These are phyloP conservation scores for Agrochola circellaris DNA, from an alignment of 2,888 invertebrate genomes.

Conservation along the genomic window DNA sequence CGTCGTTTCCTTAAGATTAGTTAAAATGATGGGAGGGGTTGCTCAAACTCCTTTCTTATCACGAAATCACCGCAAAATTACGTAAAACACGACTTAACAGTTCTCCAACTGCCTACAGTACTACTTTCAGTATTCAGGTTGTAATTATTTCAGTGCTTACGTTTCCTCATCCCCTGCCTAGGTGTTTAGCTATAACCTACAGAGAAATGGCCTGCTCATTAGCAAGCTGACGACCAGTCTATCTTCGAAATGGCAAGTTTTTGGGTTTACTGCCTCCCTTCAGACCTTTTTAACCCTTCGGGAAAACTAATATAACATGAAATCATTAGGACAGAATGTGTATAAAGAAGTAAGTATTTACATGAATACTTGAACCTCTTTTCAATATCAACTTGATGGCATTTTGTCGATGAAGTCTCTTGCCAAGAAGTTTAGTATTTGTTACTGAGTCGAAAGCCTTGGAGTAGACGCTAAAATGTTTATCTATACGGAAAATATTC, in stretches of 20 bases:
- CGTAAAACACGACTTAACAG: background rate
- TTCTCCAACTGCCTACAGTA: background rate
- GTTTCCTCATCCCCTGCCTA: background rate
- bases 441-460: constrained; percentile 44
- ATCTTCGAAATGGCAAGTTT: constrained; percentile 43
- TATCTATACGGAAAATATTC: constrained; percentile 45
- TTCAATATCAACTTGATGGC: constrained; percentile 43
- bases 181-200: constrained; percentile 26
- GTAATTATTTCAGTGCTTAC: constrained; percentile 2
- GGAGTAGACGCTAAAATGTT: constrained; percentile 45
- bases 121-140: background rate
- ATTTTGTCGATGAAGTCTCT: constrained; percentile 41
- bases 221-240: constrained; percentile 34
- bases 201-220: constrained; percentile 39
- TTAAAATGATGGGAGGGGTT: constrained; percentile 26
- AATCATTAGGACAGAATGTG: constrained; percentile 39
- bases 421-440: constrained; percentile 56
- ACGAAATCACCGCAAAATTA: constrained; percentile 19
- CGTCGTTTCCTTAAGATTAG: constrained; percentile 30
- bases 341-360: constrained; percentile 15
- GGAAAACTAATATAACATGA: constrained; percentile 23
- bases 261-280: constrained; percentile 38
- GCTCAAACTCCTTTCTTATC: constrained; percentile 24
- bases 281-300: constrained; percentile 41
- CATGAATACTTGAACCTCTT: constrained; percentile 37